Evolutionary conservation across 2,797 vertebrate species (phyloP), one percentile per base, ranked within the genome.

Genomic region (Alcedo quadribrachys): DNA sequence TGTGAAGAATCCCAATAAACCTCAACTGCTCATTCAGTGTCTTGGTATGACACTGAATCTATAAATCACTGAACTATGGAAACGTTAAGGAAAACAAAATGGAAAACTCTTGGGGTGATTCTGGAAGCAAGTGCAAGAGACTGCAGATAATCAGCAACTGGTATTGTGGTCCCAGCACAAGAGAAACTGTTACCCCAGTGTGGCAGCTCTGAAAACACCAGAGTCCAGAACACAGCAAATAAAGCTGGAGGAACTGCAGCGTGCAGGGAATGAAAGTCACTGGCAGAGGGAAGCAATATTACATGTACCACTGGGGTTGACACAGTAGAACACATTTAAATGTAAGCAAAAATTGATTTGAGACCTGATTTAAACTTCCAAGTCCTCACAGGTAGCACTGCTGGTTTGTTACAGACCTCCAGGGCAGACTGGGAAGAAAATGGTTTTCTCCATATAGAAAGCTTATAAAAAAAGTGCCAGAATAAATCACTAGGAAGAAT

Each of bases 401-500:
- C 55, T 81, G 84, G 71, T 83, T 89, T 81, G 76, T 42, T 85
- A 81, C 73, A 78, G 82, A 89, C 54, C 81, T 91, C 54, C 27
- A 3, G 70, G 85, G 90, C 74, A 91, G 57, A 63, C 8, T 53
- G 54, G 46, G 48, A 87, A 74, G 42, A 82, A 93, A 89, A 77
- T 40, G 45, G 17, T 89, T 87, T 28, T 40, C 27, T 67, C 4
- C 27, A 5, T 27, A 66, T 19, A 61, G 69, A 55, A 87, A 83
- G 62, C 73, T 69, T 53, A 73, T 42, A 20, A 62, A 79, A 67
- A 83, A 82, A 61, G 15, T 19, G 61, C 46, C 84, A 90, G 65
- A 80, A 69, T 53, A 67, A 83, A 78, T 73, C 46, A 84, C 48
- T 43, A 84, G 48, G 48, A 67, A 93, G 33, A 76, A 92, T 68